These are phyloP conservation scores for Oncorhynchus masou DNA, from an alignment of 2,113 vertebrate genomes.

Conservation along the genomic window DNA sequence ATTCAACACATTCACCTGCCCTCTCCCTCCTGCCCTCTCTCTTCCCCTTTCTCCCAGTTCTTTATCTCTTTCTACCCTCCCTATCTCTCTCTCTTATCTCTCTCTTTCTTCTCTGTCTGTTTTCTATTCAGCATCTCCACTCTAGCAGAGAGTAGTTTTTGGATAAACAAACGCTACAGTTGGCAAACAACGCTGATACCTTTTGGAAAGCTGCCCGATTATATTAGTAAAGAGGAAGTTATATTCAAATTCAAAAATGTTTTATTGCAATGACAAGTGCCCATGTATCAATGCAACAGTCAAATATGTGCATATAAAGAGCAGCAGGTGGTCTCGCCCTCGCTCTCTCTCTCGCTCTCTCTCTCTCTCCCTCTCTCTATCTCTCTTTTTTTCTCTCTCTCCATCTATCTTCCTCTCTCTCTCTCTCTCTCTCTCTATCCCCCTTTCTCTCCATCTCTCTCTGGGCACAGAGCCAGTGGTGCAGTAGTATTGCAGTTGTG, in stretches of 20 bases:
- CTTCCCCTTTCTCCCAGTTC: neutral
- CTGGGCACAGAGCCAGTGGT: slow-evolving; percentile 44
- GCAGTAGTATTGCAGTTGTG: slow-evolving; percentile 38
- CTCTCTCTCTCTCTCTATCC: slow-evolving; percentile 32
- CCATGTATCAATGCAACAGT: slow-evolving; percentile 28
- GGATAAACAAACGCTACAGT: slow-evolving; percentile 42
- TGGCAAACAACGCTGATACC: slow-evolving; percentile 52
- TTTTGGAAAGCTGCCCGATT: slow-evolving; percentile 49
- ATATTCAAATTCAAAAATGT: slow-evolving; percentile 31
- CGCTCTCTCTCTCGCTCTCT: slow-evolving; percentile 1
- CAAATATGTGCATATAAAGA: slow-evolving; percentile 20
- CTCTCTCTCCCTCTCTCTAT: slow-evolving; percentile 32
- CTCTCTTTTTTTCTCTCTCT: slow-evolving; percentile 12
- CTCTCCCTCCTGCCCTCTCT: too few species aligned
- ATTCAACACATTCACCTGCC: neutral
- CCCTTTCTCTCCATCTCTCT: slow-evolving; percentile 24
- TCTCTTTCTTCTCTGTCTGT: slow-evolving; percentile 26
- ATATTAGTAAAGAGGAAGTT: slow-evolving; percentile 41
- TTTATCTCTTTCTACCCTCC: too few species aligned
- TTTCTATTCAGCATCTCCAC: slow-evolving; percentile 28
- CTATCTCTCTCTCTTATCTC: neutral
- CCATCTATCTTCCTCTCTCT: slow-evolving; percentile 13
- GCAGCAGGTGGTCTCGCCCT: slow-evolving; percentile 46
- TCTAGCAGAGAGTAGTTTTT: slow-evolving; percentile 44
- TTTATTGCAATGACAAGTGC: slow-evolving; percentile 43